phyloP scores from a whole-genome alignment of 35 echinoderm and acorn worm species.

The Strongylocentrotus purpuratus region DNA sequence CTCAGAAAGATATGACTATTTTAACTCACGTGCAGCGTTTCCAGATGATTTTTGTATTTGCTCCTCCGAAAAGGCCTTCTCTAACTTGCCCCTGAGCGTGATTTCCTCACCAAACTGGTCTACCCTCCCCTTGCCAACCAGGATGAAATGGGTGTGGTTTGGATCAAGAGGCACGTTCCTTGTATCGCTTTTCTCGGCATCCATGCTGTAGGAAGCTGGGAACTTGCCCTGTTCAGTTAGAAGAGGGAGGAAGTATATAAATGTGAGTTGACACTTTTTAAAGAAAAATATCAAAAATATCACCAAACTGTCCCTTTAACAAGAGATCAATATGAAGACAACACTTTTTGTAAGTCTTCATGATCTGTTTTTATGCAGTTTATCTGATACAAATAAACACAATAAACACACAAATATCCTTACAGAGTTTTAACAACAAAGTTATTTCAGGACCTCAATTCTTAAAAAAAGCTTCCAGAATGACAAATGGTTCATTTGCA shows the following conservation, averaged over 20 bases:
- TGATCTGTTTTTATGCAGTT: too few relatives aligned
- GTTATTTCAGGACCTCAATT: too few relatives aligned
- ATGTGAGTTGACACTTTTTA: not conserved
- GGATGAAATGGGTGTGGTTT: constrained; percentile 80
- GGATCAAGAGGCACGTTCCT: constrained; percentile 68
- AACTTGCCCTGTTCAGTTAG: constrained; percentile 62
- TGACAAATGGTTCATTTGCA: too few relatives aligned
- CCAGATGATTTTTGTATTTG: constrained; percentile 48
- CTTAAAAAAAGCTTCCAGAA: too few relatives aligned
- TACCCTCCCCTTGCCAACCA: constrained; percentile 68
- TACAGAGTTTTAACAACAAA: too few relatives aligned
- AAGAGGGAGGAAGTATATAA: not conserved
- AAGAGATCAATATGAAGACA: too few relatives aligned
- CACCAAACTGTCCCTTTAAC: too few relatives aligned
- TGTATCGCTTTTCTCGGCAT: constrained; percentile 54
- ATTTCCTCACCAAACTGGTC: constrained; percentile 86
- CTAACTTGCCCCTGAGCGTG: constrained; percentile 80
- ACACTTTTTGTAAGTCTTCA: too few relatives aligned
- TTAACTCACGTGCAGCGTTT: not conserved
- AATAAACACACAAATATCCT: too few relatives aligned
- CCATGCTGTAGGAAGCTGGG: constrained; percentile 89
- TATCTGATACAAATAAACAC: too few relatives aligned
- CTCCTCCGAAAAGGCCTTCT: constrained; percentile 88
- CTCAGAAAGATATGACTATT: too few relatives aligned
- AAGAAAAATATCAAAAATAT: too few relatives aligned